Percentiles rank a stretch among this genome's conserved stretches.
Evolutionary conservation across 2,888 invertebrate species (phyloP).

Genomic region (Dendrolimus houi): DNA sequence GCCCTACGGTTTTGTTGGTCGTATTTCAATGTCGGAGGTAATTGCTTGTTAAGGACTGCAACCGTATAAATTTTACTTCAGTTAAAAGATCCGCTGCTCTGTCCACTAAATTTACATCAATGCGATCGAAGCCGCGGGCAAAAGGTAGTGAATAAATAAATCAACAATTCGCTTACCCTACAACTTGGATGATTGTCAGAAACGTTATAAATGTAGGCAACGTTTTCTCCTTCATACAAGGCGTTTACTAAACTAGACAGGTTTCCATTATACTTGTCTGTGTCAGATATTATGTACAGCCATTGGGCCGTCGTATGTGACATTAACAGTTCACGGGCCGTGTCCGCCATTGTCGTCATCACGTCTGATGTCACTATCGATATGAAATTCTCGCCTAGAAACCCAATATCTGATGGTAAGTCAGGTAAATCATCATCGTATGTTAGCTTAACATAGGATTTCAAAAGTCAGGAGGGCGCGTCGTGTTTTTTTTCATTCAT

Average conservation of each 20-base stretch:
- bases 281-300: slow-evolving; percentile 86
- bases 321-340: slow-evolving; percentile 80
- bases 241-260: slow-evolving; percentile 73
- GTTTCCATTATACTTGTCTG: slow-evolving; percentile 62
- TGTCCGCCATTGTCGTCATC: slow-evolving; percentile 80
- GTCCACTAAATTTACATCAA: no score
- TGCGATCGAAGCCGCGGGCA: no score
- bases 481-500: no score
- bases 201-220: slow-evolving; percentile 85
- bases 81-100: no score
- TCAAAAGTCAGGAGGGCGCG: no score
- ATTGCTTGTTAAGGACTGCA: no score
- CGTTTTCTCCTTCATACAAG: slow-evolving; percentile 85
- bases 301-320: slow-evolving; percentile 86
- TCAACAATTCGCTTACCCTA: slow-evolving; percentile 45
- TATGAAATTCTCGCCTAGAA: slow-evolving; percentile 74
- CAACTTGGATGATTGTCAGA: slow-evolving; percentile 73
- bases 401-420: not conserved
- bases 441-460: no score
- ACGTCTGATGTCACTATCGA: slow-evolving; percentile 79
- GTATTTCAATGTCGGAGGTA: no score
- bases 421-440: no score
- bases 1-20: no score
- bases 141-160: no score
- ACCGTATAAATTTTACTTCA: no score